phyloP scores from a whole-genome alignment of 2,797 vertebrate species.

The Pseudochirops corinnae region DNA sequence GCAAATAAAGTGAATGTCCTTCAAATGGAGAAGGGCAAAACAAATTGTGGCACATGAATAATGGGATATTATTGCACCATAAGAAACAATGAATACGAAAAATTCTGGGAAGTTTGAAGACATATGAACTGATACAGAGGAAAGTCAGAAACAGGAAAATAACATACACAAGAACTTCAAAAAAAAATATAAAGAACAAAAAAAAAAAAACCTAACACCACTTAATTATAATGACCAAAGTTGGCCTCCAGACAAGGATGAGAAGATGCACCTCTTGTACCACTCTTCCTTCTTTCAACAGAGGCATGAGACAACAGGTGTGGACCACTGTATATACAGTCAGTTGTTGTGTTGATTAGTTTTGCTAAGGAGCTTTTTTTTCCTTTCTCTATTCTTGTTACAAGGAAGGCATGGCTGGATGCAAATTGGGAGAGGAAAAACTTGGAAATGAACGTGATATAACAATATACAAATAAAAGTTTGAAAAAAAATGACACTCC shows the following conservation, averaged over 20 bases:
- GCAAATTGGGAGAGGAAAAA: not conserved
- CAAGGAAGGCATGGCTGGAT: not conserved
- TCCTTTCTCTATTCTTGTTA: not conserved
- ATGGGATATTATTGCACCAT: not conserved
- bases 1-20: not conserved
- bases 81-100: not conserved
- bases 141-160: not conserved
- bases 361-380: not conserved
- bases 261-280: not conserved
- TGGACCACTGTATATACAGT: not conserved
- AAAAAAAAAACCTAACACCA: too few species aligned
- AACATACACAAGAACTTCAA: not conserved
- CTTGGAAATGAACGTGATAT: not conserved
- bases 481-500: constrained; percentile 13
- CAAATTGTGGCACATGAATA: not conserved
- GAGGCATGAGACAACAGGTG: not conserved
- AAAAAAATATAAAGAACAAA: not conserved
- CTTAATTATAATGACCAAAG: not conserved
- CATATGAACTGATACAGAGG: not conserved
- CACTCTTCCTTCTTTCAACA: not conserved
- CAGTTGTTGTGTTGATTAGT: not conserved
- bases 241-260: not conserved
- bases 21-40: not conserved
- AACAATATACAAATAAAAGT: not conserved
- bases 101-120: not conserved